Percentiles rank a stretch among this genome's conserved stretches.
Conservation (phyloP, 2,113 vertebrate genomes). For the Tretioscincus oriximinensis region DNA sequence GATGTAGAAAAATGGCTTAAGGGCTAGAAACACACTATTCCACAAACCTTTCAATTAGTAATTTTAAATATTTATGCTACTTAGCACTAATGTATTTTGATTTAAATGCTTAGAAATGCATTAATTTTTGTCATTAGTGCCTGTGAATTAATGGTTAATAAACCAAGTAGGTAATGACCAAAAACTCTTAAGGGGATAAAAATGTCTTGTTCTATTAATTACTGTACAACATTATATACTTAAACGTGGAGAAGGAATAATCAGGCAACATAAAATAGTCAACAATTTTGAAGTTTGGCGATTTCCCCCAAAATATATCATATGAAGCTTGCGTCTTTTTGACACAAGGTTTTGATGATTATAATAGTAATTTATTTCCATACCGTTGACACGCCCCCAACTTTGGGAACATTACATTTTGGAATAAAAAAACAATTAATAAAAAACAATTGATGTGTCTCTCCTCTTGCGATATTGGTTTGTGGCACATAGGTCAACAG, state of each 20-base stretch:
- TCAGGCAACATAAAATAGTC: conserved; percentile 80
- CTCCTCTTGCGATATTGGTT: conserved; percentile 65
- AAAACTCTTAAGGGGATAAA: conserved; percentile 73
- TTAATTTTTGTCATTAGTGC: conserved; percentile 60
- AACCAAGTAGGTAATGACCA: conserved; percentile 64
- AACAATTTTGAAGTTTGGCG: conserved; percentile 80
- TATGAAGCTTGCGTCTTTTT: conserved; percentile 60
- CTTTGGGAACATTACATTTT: conserved; percentile 50
- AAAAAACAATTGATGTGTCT: conserved; percentile 51
- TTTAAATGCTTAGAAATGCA: conserved; percentile 37
- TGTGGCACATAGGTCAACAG: conserved; percentile 75
- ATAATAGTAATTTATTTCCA: conserved; percentile 41
- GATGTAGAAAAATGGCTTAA: conserved; percentile 14
- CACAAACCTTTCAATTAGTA: conserved; percentile 12
- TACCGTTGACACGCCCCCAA: conserved; percentile 42
- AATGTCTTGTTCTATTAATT: conserved; percentile 71
- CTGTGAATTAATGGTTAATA: conserved; percentile 54
- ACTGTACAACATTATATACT: conserved; percentile 80
- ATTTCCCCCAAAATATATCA: conserved; percentile 62
- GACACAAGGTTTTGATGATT: conserved; percentile 58
- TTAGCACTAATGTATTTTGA: conserved; percentile 21
- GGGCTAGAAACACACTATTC: conserved; percentile 9
- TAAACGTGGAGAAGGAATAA: conserved; percentile 71
- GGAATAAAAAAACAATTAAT: conserved; percentile 60
- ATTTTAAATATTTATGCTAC: conserved; percentile 30